Evolutionary conservation across 2,113 vertebrate species (phyloP).

Genomic region (Eurystomus gularis): DNA sequence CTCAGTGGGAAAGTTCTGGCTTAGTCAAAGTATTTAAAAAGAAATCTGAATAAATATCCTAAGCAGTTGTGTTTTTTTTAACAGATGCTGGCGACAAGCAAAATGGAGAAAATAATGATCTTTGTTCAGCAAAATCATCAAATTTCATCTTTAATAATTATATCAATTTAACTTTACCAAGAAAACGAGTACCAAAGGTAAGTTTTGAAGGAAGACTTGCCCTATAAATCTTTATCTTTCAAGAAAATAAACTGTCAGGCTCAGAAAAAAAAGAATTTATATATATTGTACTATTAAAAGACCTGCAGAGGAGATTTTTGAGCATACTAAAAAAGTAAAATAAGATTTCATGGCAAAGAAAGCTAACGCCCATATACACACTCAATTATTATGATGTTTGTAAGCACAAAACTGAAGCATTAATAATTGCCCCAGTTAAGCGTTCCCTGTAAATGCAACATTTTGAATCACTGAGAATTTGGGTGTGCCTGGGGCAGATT

Average conservation of each 20-base stretch:
- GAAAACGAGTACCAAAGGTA: slow-evolving; percentile 94
- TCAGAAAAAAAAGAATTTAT: not conserved
- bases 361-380: not conserved
- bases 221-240: not conserved
- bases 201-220: not conserved
- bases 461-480: not conserved
- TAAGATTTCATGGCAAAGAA: not conserved
- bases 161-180: slow-evolving; percentile 83
- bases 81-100: slow-evolving; percentile 78
- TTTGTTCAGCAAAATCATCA: slow-evolving; percentile 75
- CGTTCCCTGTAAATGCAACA: not conserved
- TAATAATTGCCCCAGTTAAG: not conserved
- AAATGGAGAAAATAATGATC: slow-evolving; percentile 80
- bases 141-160: slow-evolving; percentile 81
- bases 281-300: not conserved
- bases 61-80: not conserved
- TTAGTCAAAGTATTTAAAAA: not conserved
- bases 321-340: not conserved
- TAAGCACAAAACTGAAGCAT: not conserved
- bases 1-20: not conserved
- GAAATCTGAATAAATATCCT: not conserved
- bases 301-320: not conserved
- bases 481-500: not conserved
- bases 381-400: not conserved
- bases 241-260: not conserved